phyloP scores from a whole-genome alignment of 2,113 vertebrate species.

The Syngnathus scovelli region DNA sequence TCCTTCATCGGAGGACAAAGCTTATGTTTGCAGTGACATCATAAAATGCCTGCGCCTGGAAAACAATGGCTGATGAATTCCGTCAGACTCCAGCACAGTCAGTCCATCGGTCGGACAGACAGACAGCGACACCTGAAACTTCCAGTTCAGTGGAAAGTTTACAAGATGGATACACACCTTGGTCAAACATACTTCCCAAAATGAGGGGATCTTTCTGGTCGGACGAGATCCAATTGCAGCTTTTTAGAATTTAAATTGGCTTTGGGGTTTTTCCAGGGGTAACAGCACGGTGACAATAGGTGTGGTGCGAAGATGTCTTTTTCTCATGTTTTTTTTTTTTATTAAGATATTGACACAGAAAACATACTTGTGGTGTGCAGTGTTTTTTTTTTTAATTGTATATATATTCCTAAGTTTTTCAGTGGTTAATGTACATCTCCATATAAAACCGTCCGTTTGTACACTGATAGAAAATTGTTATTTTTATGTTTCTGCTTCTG shows the following conservation, averaged over 20 bases:
- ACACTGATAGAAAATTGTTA: background rate
- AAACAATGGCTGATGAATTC: slow-evolving; percentile 68
- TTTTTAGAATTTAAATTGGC: background rate
- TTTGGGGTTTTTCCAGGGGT: background rate
- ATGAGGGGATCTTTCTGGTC: slow-evolving; percentile 3
- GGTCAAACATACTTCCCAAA: slow-evolving; percentile 50
- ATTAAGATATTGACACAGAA: no score
- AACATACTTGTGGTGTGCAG: no score
- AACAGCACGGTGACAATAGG: background rate
- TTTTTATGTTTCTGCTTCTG: background rate
- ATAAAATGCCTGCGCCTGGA: slow-evolving; percentile 59
- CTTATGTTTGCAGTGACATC: slow-evolving; percentile 69
- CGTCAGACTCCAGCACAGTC: slow-evolving; percentile 42
- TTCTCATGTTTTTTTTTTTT: no score
- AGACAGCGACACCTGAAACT: slow-evolving; percentile 35
- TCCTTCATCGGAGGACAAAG: slow-evolving; percentile 69
- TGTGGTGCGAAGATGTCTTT: no score
- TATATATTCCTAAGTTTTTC: no score
- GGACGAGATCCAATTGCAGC: slow-evolving; percentile 23
- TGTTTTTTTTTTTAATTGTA: no score
- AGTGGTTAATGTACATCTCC: no score
- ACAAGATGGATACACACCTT: slow-evolving; percentile 45
- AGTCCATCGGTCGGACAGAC: slow-evolving; percentile 28
- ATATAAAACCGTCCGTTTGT: background rate
- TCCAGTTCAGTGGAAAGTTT: slow-evolving; percentile 62